Evolutionary conservation across 2,113 vertebrate species (phyloP).

Genomic region (Corythornis vintsioides): DNA sequence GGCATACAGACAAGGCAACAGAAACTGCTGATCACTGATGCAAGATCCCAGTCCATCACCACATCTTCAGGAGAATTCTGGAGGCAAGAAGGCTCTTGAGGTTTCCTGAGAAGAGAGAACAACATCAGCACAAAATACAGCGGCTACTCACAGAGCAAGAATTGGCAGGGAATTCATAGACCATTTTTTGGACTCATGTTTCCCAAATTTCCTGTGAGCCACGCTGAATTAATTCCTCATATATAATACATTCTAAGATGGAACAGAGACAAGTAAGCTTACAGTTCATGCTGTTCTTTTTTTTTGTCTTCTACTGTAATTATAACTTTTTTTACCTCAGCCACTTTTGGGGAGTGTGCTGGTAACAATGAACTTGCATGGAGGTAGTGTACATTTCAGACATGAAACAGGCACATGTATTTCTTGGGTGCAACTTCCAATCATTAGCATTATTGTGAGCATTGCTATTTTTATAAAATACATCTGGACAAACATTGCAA

Average conservation of each 20-base stretch:
- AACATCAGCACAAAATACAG: background rate
- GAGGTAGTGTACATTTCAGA: background rate
- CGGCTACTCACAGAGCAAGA: rapidly evolving
- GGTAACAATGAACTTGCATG: background rate
- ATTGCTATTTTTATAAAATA: background rate
- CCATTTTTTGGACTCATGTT: rapidly evolving
- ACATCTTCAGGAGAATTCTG: background rate
- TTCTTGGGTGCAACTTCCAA: background rate
- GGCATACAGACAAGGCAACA: rapidly evolving
- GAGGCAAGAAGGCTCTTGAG: background rate
- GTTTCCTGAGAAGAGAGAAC: background rate
- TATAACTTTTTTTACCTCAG: background rate
- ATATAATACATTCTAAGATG: background rate
- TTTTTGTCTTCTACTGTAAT: background rate
- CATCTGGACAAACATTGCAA: background rate
- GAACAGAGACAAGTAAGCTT: background rate
- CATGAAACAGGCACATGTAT: rapidly evolving
- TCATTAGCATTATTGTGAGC: background rate
- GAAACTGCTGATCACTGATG: background rate
- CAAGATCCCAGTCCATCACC: background rate
- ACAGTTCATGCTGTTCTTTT: background rate
- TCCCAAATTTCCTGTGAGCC: background rate
- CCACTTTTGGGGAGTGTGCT: background rate
- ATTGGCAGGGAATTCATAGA: background rate
- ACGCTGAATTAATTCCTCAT: background rate